A percentile compares a stretch with the other conserved stretches of the same genome.
Conservation (phyloP, 2,797 vertebrate genomes). For the Glossophaga mutica region DNA sequence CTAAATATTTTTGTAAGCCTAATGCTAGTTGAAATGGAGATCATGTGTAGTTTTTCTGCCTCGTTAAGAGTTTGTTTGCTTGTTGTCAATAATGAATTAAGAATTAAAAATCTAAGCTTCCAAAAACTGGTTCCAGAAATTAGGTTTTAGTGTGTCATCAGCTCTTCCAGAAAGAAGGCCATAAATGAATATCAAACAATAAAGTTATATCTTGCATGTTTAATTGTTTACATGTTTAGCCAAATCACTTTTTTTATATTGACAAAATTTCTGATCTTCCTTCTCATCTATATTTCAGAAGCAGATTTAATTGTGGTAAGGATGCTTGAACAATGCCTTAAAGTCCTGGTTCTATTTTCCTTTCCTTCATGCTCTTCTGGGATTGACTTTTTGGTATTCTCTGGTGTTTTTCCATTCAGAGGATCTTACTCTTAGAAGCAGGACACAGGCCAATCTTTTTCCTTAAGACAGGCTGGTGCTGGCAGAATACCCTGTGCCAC, state of each 20-base stretch:
- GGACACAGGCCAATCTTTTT: background rate
- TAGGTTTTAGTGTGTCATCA: constrained; percentile 43
- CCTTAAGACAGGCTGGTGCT: background rate
- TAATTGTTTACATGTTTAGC: constrained; percentile 39
- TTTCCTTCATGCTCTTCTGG: background rate
- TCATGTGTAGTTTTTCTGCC: background rate
- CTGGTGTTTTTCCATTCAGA: background rate
- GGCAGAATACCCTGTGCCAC: background rate
- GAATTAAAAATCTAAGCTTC: constrained; percentile 37
- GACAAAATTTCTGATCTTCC: background rate
- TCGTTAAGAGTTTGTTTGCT: constrained; percentile 42
- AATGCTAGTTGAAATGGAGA: background rate
- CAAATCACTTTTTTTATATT: background rate
- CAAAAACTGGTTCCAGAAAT: constrained; percentile 53
- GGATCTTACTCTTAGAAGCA: background rate
- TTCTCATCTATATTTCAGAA: background rate
- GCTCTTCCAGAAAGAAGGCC: constrained; percentile 36
- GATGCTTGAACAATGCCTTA: background rate
- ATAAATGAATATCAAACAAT: constrained; percentile 43
- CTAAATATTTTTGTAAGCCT: background rate
- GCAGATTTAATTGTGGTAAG: background rate
- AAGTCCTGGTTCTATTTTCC: background rate
- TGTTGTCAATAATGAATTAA: constrained; percentile 35
- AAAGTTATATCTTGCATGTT: constrained; percentile 53
- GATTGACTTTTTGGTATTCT: background rate